Percentiles rank a stretch among this genome's conserved stretches.
Conservation (phyloP, 2,797 vertebrate species). For the Phoxinus dragarum region DNA sequence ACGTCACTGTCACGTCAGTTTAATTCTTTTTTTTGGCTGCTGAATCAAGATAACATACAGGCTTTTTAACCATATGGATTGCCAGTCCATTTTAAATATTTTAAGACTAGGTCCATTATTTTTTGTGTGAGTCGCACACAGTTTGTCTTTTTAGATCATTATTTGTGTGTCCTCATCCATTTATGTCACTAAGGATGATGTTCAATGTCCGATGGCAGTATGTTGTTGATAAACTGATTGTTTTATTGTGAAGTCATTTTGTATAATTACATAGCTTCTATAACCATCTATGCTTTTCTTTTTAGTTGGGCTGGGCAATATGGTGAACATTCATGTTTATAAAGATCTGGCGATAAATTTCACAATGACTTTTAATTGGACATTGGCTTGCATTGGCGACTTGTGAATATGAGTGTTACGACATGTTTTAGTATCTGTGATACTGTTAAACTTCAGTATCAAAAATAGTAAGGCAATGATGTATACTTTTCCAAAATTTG, state of each 20-base stretch:
- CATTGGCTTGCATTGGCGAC: neutral
- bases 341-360: neutral
- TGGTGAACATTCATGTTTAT: neutral
- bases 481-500: neutral
- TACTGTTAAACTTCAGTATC: neutral
- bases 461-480: neutral
- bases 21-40: constrained; percentile 21
- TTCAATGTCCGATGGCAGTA: neutral
- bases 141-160: constrained; percentile 2
- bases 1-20: constrained; percentile 26
- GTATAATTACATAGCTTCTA: constrained; percentile 2
- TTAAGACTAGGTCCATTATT: neutral
- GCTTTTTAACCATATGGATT: constrained; percentile 32
- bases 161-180: constrained; percentile 12
- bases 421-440: neutral
- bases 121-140: neutral
- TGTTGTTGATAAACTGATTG: neutral
- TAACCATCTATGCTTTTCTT: neutral
- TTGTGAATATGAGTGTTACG: neutral
- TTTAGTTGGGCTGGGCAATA: neutral
- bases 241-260: neutral
- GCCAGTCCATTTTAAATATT: constrained; percentile 11
- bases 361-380: neutral
- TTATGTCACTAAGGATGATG: neutral
- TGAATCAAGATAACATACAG: neutral